Conservation (phyloP, 2,888 invertebrate species). For the Drosophila dives region DNA sequence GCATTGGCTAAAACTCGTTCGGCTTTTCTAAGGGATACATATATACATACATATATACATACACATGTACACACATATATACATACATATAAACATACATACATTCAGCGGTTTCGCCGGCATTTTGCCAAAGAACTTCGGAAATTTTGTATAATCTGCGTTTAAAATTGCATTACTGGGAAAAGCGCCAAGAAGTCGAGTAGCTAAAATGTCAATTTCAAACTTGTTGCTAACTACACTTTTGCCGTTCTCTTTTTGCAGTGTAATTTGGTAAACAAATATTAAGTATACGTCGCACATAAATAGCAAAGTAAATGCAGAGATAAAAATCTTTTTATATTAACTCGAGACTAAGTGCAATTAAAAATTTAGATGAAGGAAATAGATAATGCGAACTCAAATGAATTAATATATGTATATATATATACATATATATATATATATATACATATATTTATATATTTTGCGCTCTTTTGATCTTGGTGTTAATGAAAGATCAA, state of each 20-base stretch:
- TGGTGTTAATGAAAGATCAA: slow-evolving; percentile 60
- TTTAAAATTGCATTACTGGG: slow-evolving; percentile 21
- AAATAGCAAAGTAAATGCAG: neutral
- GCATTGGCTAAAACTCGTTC: slow-evolving; percentile 38
- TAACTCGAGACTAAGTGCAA: slow-evolving; percentile 14
- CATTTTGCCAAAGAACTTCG: slow-evolving; percentile 35
- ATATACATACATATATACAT: slow-evolving; percentile 2
- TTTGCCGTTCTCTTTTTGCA: neutral
- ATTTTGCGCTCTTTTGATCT: slow-evolving; percentile 28
- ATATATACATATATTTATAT: neutral
- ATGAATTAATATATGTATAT: slow-evolving; percentile 12
- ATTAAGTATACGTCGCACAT: slow-evolving; percentile 27
- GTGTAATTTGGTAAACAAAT: neutral
- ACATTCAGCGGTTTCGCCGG: slow-evolving; percentile 39
- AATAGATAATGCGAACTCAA: slow-evolving; percentile 26
- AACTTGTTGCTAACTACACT: slow-evolving; percentile 26
- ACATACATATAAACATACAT: neutral
- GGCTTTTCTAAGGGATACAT: slow-evolving; percentile 31
- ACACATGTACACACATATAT: neutral
- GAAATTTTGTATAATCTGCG: slow-evolving; percentile 12
- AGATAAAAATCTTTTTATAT: neutral
- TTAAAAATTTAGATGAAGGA: slow-evolving; percentile 42
- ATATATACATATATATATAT: neutral
- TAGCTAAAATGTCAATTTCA: neutral
- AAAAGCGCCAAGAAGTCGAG: slow-evolving; percentile 23